Evolutionary conservation across 2,113 vertebrate genomes (phyloP), one percentile per base, ranked within the genome.

Genomic region (Ptilorrhoa leucosticta): DNA sequence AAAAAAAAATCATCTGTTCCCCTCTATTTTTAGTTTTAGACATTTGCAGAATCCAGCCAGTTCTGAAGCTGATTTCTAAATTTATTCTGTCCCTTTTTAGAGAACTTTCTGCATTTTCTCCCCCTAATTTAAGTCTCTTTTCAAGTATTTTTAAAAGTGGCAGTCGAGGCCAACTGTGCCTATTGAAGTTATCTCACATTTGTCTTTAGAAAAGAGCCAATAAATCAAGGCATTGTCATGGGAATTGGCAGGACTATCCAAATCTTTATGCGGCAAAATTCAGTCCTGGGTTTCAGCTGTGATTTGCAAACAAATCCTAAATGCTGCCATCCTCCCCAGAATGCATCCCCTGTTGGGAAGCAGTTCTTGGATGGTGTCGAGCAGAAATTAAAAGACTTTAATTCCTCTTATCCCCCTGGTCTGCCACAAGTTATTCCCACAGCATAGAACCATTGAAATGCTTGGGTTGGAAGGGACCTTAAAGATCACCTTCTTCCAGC

Each of bases 1-100:
- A 50, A 70, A 68, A 51, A 51, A 22, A 64, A 65, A 13, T 79
- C 17, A 33, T 78, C 63, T 69, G 11, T 71, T 90, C 44, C 28
- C 19, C 11, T 85, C 63, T 89, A 73, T 79, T 91, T 91, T 93
- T 91, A 87, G n/a, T 60, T 76, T 50, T 22, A 87, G 78, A 64
- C 70, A 53, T 76, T 81, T 70, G 54, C 85, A 88, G 48, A 68
- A 87, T 39, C 27, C 77, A 89, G 53, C 18, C 77, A 64, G 31
- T 37, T 94, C 81, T 82, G 73, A 72, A 87, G 61, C 56, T 68
- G 39, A 54, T 63, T 72, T 91, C 94, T 93, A 94, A 91, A 96
- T 91, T 93, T 89, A 83, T 73, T 83, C 77, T 22, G 33, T 86
- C 68, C 44, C 54, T 83, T 91, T 95, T 91, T 83, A 91, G 81